phyloP scores from a whole-genome alignment of 1,140 invertebrate genomes.

The Drosophila pseudoananassae region DNA sequence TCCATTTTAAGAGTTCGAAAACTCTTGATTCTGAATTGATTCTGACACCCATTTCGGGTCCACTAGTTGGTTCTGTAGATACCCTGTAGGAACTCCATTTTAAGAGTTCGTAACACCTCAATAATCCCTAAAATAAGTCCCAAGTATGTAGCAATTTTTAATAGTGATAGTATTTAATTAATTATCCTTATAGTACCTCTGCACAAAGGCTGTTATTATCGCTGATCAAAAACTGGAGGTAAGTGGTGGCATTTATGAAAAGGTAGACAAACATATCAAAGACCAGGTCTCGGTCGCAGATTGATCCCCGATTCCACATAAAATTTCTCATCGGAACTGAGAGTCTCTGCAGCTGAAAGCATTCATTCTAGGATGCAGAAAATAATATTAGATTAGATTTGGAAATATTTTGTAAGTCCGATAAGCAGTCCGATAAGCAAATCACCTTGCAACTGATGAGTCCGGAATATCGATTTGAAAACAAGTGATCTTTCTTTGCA shows the following conservation, averaged over 20 bases:
- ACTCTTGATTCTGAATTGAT: too few relatives aligned
- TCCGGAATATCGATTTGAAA: constrained; percentile 9
- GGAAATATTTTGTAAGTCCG: neutral
- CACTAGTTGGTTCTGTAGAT: too few relatives aligned
- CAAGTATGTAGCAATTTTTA: neutral
- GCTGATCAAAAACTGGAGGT: constrained; percentile 24
- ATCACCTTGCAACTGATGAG: constrained; percentile 26
- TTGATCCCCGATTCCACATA: constrained; percentile 22
- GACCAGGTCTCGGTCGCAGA: constrained; percentile 24
- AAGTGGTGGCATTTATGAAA: constrained; percentile 33
- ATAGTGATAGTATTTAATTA: neutral
- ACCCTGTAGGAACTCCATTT: too few relatives aligned
- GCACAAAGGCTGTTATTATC: constrained; percentile 6
- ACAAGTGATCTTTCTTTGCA: neutral
- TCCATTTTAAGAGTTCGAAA: too few relatives aligned
- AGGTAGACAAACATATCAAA: constrained; percentile 18
- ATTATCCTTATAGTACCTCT: constrained; percentile 1
- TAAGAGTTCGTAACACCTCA: too few relatives aligned
- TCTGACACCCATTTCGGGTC: too few relatives aligned
- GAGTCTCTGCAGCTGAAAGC: constrained; percentile 13
- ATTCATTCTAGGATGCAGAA: neutral
- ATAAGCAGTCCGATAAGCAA: neutral
- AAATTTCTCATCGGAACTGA: constrained; percentile 18
- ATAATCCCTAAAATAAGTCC: too few relatives aligned
- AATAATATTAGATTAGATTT: neutral